Evolutionary conservation across 2,888 invertebrate species (phyloP).

Genomic region (Chromoteleia sp.): DNA sequence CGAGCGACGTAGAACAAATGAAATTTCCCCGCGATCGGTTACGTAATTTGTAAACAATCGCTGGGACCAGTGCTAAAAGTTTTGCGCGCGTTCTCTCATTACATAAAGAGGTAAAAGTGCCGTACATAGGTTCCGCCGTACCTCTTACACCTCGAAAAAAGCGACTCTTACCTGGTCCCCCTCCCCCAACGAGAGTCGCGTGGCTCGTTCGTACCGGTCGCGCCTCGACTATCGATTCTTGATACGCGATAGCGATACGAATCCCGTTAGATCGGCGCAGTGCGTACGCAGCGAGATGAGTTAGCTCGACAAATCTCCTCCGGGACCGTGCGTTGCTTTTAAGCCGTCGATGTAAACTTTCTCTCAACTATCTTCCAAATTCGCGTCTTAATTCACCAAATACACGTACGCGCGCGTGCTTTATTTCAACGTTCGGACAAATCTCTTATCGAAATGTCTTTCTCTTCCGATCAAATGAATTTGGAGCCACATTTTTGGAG

Average conservation of each 20-base stretch:
- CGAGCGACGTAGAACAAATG: conserved; percentile 31
- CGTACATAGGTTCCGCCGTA: conserved; percentile 57
- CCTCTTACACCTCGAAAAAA: conserved; percentile 55
- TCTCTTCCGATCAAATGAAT: no score
- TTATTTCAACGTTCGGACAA: no score
- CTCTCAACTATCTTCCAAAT: no score
- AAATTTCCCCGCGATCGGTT: conserved; percentile 42
- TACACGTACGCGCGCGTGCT: no score
- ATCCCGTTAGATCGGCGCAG: conserved; percentile 70
- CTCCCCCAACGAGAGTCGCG: conserved; percentile 70
- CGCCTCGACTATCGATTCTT: conserved; percentile 73
- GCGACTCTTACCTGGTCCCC: conserved; percentile 64
- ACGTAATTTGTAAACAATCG: conserved; percentile 62
- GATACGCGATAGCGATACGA: conserved; percentile 73
- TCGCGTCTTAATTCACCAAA: no score
- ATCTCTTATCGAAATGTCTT: no score
- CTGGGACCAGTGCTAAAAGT: conserved; percentile 36
- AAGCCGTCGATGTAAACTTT: neutral
- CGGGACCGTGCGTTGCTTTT: no score
- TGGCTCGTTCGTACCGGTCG: conserved; percentile 74
- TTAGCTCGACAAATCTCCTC: conserved; percentile 4
- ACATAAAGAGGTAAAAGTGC: conserved; percentile 68
- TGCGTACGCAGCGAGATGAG: conserved; percentile 46
- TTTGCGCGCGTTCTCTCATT: conserved; percentile 62
- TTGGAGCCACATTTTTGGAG: no score